Base-by-base conservation (phyloP, 1,140 invertebrate species). In the Lepidurus arcticus region DNA sequence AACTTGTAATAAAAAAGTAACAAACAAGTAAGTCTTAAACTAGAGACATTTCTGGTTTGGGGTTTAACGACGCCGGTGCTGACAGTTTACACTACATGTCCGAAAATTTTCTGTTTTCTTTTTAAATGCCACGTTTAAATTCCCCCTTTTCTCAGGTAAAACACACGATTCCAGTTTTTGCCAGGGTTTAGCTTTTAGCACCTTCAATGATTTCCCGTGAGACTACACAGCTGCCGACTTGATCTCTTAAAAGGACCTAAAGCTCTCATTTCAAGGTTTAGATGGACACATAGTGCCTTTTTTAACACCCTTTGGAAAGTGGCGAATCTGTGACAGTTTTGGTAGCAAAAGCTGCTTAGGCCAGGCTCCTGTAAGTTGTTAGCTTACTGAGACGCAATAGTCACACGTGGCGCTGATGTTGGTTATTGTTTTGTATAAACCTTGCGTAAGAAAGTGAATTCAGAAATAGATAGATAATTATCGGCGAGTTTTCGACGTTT, bases 141-240 rank as follows among this genome's bases (percentile, higher is more conserved):
- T 65, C 13, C 53, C 53, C 53, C 16, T 65, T 65, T 65, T 65
- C 21, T 65, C 53, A 65, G 13, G 53, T 21, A 65, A 65, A 65
- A 65, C 34, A 34, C 34, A 34, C 34, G 34, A 65, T 65, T 65
- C 53, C n/a, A 21, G 34, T 34, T 34, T 34, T 34, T 34, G 16
- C 53, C 16, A 65, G 21, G 53, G 53, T 65, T 65, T 13, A 65
- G 53, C 53, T 21, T 65, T 65, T 65, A 65, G 53, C 53, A 65
- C 53, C 53, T 65, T 65, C 21, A 21, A 65, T 65, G 53, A 65
- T 65, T 65, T 65, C 53, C 16, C 53, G 6, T 65, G 53, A 21
- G 53, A 21, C 53, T n/a, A n/a, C 53, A 65, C 21, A 13, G 16
- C 53, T 65, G 16, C 53, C 21, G 53, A 21, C 53, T 65, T 65